A percentile compares a stretch with the other conserved stretches of the same genome.
Evolutionary conservation across 2,888 invertebrate species (phyloP).

Genomic region (Vanessa cardui): DNA sequence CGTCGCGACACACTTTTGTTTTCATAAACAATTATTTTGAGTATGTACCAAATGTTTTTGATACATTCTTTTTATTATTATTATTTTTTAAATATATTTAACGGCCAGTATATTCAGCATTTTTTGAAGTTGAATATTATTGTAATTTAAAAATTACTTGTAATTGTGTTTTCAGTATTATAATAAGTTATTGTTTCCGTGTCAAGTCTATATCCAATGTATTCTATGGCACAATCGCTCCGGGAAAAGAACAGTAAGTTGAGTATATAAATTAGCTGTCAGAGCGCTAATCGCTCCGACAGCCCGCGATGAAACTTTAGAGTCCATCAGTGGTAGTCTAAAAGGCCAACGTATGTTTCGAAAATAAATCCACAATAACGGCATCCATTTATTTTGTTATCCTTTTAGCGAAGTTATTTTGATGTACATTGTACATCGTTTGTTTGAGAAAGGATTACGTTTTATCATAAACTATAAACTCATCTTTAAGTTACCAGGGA

Average conservation of each 20-base stretch:
- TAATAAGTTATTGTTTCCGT: constrained; percentile 33
- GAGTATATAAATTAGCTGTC: constrained; percentile 83
- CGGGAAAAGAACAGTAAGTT: constrained; percentile 79
- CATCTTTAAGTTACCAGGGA: constrained; percentile 28
- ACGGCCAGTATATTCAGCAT: neutral
- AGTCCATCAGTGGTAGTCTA: constrained; percentile 77
- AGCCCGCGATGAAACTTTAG: constrained; percentile 81
- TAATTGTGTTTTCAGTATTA: neutral
- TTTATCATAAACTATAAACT: constrained; percentile 39
- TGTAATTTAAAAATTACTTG: neutral
- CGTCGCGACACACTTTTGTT: constrained; percentile 21
- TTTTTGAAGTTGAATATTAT: neutral
- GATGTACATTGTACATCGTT: constrained; percentile 30
- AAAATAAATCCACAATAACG: constrained; percentile 75
- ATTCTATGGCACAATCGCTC: constrained; percentile 58
- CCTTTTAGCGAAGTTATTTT: constrained; percentile 64
- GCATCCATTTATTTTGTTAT: constrained; percentile 51
- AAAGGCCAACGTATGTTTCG: constrained; percentile 65
- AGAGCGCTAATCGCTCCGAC: constrained; percentile 79
- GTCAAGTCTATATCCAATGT: constrained; percentile 54
- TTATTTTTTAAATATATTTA: neutral
- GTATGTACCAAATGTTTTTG: neutral
- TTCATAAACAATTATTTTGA: constrained; percentile 24
- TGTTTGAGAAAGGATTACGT: constrained; percentile 56
- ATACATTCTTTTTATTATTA: neutral